A percentile compares a stretch with the other conserved stretches of the same genome.
Evolutionary conservation across 2,113 vertebrate genomes (phyloP).

Genomic region (Brachyhypopomus occidentalis): DNA sequence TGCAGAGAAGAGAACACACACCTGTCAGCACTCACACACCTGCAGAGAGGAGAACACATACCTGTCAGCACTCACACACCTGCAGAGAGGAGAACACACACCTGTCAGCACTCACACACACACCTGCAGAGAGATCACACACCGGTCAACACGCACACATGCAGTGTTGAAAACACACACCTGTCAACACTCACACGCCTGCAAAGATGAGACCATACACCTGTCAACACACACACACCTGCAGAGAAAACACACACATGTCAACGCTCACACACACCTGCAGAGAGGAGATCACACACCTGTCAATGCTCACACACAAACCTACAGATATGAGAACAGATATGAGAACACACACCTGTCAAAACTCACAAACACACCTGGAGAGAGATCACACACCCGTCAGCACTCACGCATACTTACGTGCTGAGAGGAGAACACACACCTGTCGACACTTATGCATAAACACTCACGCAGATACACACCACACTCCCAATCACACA

Average conservation of each 20-base stretch:
- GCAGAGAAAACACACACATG: too few species aligned
- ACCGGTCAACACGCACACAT: slow-evolving; percentile 12
- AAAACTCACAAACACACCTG: background rate
- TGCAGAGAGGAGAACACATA: background rate
- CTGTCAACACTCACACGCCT: slow-evolving; percentile 1
- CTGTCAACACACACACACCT: background rate
- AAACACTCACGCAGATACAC: background rate
- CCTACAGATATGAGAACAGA: too few species aligned
- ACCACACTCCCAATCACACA: slow-evolving; percentile 18
- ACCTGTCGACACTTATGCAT: background rate
- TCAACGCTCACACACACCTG: too few species aligned
- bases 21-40: too few species aligned
- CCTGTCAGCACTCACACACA: background rate
- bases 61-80: background rate
- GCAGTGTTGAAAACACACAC: too few species aligned
- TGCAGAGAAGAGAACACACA: too few species aligned
- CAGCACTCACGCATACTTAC: too few species aligned
- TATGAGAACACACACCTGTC: slow-evolving; percentile 6
- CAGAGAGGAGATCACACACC: too few species aligned
- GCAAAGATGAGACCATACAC: too few species aligned
- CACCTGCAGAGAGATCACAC: background rate
- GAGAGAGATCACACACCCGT: too few species aligned
- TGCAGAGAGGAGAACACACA: slow-evolving; percentile 27
- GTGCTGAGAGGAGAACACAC: background rate
- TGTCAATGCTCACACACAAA: background rate